Evolutionary conservation across 64 coral and sea anemone species (phyloP).

Genomic region (Montipora foliosa): DNA sequence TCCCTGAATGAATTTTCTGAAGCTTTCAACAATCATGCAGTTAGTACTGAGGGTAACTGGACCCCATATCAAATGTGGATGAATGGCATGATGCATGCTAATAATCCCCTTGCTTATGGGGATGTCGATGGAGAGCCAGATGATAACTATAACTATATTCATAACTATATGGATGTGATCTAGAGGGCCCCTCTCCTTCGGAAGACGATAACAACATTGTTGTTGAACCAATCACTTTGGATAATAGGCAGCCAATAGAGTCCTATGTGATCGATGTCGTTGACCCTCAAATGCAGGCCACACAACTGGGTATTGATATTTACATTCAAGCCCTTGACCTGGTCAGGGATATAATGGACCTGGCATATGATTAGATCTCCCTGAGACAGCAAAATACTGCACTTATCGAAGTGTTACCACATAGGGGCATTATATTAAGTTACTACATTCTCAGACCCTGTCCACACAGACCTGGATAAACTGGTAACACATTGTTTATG

Average conservation of each 20-base stretch:
- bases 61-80: no score
- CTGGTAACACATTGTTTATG: not conserved
- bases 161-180: slow-evolving; percentile 11
- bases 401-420: not conserved
- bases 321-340: slow-evolving; percentile 15
- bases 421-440: not conserved
- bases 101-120: no score
- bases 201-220: slow-evolving; percentile 39
- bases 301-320: not conserved
- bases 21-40: no score
- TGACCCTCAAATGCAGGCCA: not conserved
- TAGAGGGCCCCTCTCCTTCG: not conserved
- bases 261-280: not conserved
- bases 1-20: no score
- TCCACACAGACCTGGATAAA: not conserved
- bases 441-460: not conserved
- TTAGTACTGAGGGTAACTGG: no score
- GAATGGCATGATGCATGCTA: no score
- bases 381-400: not conserved
- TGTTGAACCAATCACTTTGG: not conserved
- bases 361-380: not conserved
- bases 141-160: not conserved
- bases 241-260: not conserved
- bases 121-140: no score
- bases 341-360: not conserved